phyloP scores from a whole-genome alignment of 2,888 invertebrate species.

The Nomada fucata region DNA sequence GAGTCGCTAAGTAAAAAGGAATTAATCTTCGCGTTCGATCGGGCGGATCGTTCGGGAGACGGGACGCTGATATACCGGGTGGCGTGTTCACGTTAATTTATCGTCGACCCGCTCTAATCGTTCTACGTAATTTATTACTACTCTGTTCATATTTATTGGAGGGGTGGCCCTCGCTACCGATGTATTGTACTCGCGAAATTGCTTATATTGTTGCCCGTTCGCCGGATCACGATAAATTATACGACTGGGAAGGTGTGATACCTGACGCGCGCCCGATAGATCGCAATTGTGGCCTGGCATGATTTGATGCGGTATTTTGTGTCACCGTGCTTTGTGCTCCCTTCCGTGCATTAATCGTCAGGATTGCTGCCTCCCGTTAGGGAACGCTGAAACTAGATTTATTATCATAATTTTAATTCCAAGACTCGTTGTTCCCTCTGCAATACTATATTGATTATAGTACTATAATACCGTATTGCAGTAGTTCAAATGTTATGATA shows the following conservation, averaged over 20 bases:
- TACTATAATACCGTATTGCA: too few species aligned
- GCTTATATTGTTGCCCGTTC: constrained; percentile 64
- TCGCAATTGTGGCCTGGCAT: constrained; percentile 48
- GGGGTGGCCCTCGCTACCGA: constrained; percentile 34
- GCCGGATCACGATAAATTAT: constrained; percentile 65
- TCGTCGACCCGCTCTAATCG: constrained; percentile 65
- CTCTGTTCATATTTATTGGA: constrained; percentile 71
- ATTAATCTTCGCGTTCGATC: constrained; percentile 33
- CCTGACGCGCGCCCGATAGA: constrained; percentile 65
- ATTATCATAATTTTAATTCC: too few species aligned
- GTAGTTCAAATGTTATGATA: too few species aligned
- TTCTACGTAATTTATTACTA: constrained; percentile 71
- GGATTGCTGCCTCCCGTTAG: too few species aligned
- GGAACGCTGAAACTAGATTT: too few species aligned
- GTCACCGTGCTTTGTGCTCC: constrained; percentile 4
- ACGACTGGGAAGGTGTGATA: constrained; percentile 59
- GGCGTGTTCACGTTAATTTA: constrained; percentile 62
- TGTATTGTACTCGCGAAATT: constrained; percentile 66
- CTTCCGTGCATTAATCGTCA: constrained; percentile 14
- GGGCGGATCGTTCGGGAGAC: constrained; percentile 32
- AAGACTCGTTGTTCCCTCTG: too few species aligned
- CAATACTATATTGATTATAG: too few species aligned
- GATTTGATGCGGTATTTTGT: constrained; percentile 38
- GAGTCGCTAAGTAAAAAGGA: constrained; percentile 2
- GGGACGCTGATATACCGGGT: constrained; percentile 39